phyloP scores from a whole-genome alignment of 2,888 invertebrate species.

The Anthrax anthrax region DNA sequence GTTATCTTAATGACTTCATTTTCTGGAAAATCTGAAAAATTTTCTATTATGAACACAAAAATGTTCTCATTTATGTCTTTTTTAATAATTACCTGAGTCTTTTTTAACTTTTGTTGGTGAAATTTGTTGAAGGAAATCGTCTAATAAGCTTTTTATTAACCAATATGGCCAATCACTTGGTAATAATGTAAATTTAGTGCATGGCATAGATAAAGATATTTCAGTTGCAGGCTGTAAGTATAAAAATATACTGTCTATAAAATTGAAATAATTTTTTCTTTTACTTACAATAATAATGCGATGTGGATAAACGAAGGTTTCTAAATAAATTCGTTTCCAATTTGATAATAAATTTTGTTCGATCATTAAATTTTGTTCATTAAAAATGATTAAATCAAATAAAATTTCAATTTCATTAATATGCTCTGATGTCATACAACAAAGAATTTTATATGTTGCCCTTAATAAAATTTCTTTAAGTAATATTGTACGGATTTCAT shows the following conservation, averaged over 20 bases:
- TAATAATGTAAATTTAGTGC: constrained; percentile 49
- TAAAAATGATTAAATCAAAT: constrained; percentile 46
- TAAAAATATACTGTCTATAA: neutral
- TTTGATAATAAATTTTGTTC: constrained; percentile 39
- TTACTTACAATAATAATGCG: constrained; percentile 26
- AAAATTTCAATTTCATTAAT: constrained; percentile 41
- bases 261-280: neutral
- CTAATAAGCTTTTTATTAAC: constrained; percentile 37
- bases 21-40: constrained; percentile 17
- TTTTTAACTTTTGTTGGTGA: constrained; percentile 23
- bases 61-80: neutral
- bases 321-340: constrained; percentile 38
- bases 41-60: too few relatives aligned
- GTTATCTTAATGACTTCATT: constrained; percentile 27
- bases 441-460: constrained; percentile 45
- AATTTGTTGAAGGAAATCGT: constrained; percentile 43
- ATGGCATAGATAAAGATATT: constrained; percentile 35
- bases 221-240: constrained; percentile 24
- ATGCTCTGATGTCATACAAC: constrained; percentile 44
- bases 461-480: constrained; percentile 21
- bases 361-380: constrained; percentile 42
- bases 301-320: constrained; percentile 35
- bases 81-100: constrained; percentile 7
- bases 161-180: constrained; percentile 71
- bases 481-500: constrained; percentile 22